These are phyloP conservation scores for Drymodes brunneopygia DNA, from an alignment of 2,113 vertebrate genomes.

Conservation along the genomic window DNA sequence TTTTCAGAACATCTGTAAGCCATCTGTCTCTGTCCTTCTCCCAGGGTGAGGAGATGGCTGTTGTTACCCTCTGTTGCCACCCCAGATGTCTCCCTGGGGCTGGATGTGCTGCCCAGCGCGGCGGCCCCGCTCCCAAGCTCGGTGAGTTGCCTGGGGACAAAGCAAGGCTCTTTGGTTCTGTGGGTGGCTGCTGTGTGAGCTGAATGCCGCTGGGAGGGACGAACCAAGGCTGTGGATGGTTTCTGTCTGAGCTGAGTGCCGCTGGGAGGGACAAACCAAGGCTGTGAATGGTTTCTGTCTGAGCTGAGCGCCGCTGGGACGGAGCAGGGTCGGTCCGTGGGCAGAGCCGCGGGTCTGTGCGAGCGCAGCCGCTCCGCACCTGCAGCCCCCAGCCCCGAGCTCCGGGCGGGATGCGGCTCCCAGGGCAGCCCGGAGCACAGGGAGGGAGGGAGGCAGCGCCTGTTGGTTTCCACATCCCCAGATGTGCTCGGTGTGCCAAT, in stretches of 20 bases:
- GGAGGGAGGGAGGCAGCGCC: not conserved
- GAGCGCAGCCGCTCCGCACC: not conserved
- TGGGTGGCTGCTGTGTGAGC: rapidly evolving
- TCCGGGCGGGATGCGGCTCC: rapidly evolving
- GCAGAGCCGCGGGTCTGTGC: not conserved
- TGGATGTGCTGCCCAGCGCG: not conserved
- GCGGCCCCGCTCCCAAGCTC: not conserved
- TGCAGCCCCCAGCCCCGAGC: rapidly evolving
- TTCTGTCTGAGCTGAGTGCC: too few species aligned
- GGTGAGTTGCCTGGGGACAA: not conserved
- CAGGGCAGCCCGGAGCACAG: rapidly evolving
- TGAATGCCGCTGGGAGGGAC: too few species aligned
- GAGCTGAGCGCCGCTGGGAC: too few species aligned
- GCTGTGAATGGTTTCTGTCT: too few species aligned
- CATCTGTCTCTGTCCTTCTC: not conserved
- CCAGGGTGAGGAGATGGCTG: not conserved
- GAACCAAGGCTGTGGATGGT: too few species aligned
- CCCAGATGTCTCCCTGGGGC: not conserved
- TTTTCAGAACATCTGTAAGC: not conserved
- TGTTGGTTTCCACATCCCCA: rapidly evolving
- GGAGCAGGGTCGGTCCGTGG: too few species aligned
- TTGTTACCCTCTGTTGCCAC: not conserved
- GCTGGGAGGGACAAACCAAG: too few species aligned
- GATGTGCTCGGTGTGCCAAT: rapidly evolving
- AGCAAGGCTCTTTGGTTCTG: not conserved